These are phyloP conservation scores for Chalcis sispes DNA, from an alignment of 2,888 invertebrate species.

Conservation along the genomic window DNA sequence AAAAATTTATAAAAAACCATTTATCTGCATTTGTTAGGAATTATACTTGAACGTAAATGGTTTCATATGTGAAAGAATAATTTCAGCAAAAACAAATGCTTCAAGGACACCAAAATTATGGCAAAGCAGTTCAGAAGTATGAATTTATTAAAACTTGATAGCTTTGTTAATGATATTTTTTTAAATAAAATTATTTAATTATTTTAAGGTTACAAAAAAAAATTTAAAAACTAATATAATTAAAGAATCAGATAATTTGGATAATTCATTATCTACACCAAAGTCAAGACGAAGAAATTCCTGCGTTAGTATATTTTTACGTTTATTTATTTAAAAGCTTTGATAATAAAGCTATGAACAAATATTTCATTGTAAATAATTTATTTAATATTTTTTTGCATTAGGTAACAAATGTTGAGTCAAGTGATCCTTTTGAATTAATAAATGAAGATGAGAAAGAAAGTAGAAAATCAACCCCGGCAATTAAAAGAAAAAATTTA, in stretches of 20 bases:
- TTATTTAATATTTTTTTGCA: too few species aligned
- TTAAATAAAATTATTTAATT: neutral
- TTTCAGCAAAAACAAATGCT: neutral
- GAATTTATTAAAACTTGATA: too few species aligned
- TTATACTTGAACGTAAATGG: conserved; percentile 50
- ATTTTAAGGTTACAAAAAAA: neutral
- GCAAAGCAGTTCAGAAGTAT: conserved; percentile 40
- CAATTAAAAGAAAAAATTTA: too few species aligned
- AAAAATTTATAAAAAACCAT: neutral
- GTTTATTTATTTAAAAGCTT: too few species aligned
- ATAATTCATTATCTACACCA: neutral
- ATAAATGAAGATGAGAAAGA: too few species aligned
- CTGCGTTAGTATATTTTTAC: too few species aligned
- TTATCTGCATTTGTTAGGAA: conserved; percentile 20
- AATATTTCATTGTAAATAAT: too few species aligned
- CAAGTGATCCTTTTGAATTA: too few species aligned
- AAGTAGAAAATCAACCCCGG: too few species aligned
- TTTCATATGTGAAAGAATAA: conserved; percentile 31
- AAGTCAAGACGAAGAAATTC: conserved; percentile 5
- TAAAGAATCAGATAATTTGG: too few species aligned
- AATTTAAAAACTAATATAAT: neutral
- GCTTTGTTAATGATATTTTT: neutral
- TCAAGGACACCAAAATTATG: conserved; percentile 27
- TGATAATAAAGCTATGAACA: too few species aligned
- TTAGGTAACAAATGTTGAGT: too few species aligned